These are phyloP conservation scores for Andrena haemorrhoa DNA, from an alignment of 2,888 invertebrate genomes.

Conservation along the genomic window DNA sequence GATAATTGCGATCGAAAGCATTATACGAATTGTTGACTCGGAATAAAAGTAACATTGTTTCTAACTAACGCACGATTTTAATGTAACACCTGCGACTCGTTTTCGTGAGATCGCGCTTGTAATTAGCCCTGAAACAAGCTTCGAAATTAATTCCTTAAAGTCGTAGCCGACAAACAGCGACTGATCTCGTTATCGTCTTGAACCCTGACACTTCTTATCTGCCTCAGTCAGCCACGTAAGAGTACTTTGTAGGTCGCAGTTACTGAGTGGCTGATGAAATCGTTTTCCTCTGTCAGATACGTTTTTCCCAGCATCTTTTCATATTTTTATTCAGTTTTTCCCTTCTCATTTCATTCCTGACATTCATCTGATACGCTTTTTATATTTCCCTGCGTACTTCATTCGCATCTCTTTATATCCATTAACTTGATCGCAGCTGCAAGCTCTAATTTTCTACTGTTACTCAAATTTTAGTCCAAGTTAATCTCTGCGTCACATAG, in stretches of 20 bases:
- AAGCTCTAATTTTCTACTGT: background rate
- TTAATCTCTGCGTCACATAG: too few relatives aligned
- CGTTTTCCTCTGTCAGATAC: slow-evolving; percentile 14
- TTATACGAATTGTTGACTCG: slow-evolving; percentile 33
- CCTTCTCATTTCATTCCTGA: background rate
- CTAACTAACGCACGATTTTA: slow-evolving; percentile 14
- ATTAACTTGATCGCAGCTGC: background rate
- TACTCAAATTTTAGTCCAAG: background rate
- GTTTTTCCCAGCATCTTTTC: background rate
- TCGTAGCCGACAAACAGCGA: slow-evolving; percentile 21
- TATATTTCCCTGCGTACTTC: background rate
- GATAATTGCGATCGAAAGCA: slow-evolving; percentile 1
- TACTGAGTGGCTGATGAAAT: slow-evolving; percentile 15
- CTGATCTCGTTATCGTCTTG: slow-evolving; percentile 58
- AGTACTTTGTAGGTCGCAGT: slow-evolving; percentile 50
- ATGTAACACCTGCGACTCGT: slow-evolving; percentile 9
- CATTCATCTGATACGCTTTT: background rate
- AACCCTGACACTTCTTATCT: slow-evolving; percentile 70
- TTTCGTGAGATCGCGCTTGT: background rate
- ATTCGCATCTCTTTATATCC: too few relatives aligned
- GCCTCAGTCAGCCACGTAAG: slow-evolving; percentile 12
- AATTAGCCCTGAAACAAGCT: background rate
- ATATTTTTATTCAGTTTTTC: background rate
- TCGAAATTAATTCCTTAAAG: slow-evolving; percentile 23
- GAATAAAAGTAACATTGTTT: slow-evolving; percentile 57